Base-by-base conservation (phyloP, 2,888 invertebrate species). In the Calameuta filiformis region DNA sequence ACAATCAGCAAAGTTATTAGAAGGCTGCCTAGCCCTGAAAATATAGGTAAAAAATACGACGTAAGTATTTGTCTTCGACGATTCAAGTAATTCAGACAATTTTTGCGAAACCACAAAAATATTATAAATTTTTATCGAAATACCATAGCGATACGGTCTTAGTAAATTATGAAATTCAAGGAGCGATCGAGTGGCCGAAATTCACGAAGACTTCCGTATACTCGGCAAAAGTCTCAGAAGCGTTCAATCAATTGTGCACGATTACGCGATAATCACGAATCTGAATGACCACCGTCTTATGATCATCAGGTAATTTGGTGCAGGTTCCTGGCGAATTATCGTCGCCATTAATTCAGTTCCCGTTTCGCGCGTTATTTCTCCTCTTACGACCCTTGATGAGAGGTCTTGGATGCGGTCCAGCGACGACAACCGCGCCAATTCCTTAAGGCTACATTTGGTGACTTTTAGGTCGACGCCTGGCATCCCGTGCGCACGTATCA, bases 361-460 rank as follows among this genome's bases (percentile, higher is more conserved):
- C 75, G 78, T 84, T 83, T 81, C 83, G 83, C 84, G 85, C 87
- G 87, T 89, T 87, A 89, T 88, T 88, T 87, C 88, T 83, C 83
- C 81, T 87, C 89, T 89, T 89, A 89, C 87, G 89, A 90, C 86
- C 87, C 83, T 84, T 89, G 87, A 89, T 89, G 87, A 89, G 85
- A 86, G 89, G 89, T 87, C 87, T 87, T 81, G 86, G 76, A 23
- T 1, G 9, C 83, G 69, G 75, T 78, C 79, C 83, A 56, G 80
- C 82, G 83, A 69, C 77, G 75, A 78, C 68, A 78, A 76, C 75
- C 75, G 75, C 71, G 76, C 37, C 75, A 75, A 73, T 69, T 56
- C 69, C 33, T 76, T 40, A 73, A 69, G 37, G 68, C 75, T n/a
- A 34, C 74, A 76, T 80, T 77, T 68, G 75, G 30, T 68, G 71